Conservation (phyloP, 2,797 vertebrate genomes). For the Thripadectes ignobilis region DNA sequence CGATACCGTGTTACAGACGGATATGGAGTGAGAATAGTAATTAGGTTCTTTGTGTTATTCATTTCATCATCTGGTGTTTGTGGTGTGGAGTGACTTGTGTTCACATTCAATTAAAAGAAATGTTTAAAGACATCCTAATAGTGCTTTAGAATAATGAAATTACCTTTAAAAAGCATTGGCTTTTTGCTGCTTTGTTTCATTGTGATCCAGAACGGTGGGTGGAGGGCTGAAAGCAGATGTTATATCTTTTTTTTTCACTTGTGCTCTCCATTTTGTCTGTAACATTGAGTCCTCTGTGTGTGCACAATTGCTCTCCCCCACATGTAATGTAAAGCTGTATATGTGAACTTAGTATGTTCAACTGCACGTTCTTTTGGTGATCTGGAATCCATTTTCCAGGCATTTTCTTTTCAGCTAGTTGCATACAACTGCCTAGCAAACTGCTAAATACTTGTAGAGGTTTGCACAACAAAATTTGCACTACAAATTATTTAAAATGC, state of each 20-base stretch:
- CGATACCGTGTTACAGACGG: background rate
- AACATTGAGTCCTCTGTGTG: background rate
- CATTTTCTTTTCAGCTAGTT: background rate
- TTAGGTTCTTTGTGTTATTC: slow-evolving; percentile 11
- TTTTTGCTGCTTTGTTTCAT: background rate
- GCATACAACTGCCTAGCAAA: background rate
- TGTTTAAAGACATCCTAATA: background rate
- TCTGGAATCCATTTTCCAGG: background rate
- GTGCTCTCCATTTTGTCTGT: background rate
- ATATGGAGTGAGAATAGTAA: background rate
- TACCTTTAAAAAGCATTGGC: background rate
- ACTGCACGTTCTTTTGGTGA: background rate
- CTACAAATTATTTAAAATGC: background rate
- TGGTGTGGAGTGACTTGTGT: slow-evolving; percentile 11
- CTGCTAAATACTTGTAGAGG: background rate
- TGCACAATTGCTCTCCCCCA: background rate
- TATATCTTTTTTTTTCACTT: background rate
- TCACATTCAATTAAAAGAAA: background rate
- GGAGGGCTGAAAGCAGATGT: background rate
- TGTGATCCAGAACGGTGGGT: background rate
- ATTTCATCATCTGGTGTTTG: slow-evolving; percentile 13
- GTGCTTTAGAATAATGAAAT: background rate
- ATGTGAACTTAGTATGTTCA: background rate
- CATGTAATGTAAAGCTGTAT: background rate
- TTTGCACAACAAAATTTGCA: background rate